phyloP scores from a whole-genome alignment of 2,888 invertebrate species.

The Melanostoma scalare region DNA sequence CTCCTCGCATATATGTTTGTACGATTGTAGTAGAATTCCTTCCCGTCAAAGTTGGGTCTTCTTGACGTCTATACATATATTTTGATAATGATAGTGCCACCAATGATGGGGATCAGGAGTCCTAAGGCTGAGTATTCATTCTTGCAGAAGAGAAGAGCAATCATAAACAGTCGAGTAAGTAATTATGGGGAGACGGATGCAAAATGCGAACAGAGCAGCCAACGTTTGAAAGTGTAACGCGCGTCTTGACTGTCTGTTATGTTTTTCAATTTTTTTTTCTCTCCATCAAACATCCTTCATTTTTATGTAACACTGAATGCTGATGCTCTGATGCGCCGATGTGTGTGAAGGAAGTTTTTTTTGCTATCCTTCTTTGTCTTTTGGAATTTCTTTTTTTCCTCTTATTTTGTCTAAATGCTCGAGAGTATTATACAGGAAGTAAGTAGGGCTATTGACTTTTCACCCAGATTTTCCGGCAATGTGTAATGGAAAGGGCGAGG shows the following conservation, averaged over 20 bases:
- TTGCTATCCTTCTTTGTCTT: not conserved
- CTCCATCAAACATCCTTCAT: constrained; percentile 29
- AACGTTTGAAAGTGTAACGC: constrained; percentile 13
- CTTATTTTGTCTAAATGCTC: constrained; percentile 21
- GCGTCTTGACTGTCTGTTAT: constrained; percentile 11
- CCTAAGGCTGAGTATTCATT: constrained; percentile 27
- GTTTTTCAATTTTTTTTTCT: constrained; percentile 8
- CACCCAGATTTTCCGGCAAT: constrained; percentile 53
- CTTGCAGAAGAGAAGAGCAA: constrained; percentile 47
- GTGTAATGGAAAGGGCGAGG: not conserved
- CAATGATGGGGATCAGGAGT: constrained; percentile 11
- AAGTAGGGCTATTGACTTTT: constrained; percentile 63
- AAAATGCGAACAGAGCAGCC: constrained; percentile 12
- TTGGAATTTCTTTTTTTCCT: constrained; percentile 8
- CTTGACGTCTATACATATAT: constrained; percentile 30
- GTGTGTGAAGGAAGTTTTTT: constrained; percentile 12
- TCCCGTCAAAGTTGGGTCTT: constrained; percentile 2
- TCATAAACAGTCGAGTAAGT: constrained; percentile 55
- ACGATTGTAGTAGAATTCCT: not conserved
- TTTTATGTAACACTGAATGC: constrained; percentile 29
- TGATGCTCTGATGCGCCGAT: not conserved
- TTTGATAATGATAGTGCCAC: constrained; percentile 26
- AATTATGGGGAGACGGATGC: constrained; percentile 40
- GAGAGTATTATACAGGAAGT: constrained; percentile 57
- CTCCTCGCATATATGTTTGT: constrained; percentile 24